phyloP scores from a whole-genome alignment of 2,113 vertebrate genomes.

The Ptilonorhynchus violaceus region DNA sequence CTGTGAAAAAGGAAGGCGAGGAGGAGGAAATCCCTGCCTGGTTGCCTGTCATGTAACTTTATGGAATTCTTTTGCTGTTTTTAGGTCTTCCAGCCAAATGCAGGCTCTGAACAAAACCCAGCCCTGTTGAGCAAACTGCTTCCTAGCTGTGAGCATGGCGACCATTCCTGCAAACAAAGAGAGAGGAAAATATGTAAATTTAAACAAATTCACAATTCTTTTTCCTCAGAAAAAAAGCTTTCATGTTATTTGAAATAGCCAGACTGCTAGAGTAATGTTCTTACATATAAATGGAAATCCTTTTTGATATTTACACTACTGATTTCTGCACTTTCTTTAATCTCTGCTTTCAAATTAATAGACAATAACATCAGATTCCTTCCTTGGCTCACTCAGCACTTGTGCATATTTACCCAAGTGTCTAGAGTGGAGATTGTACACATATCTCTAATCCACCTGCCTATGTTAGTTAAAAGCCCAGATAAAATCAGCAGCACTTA shows the following conservation, averaged over 20 bases:
- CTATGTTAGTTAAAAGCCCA: slow-evolving; percentile 85
- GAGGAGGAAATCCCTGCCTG: not conserved
- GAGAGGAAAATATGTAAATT: slow-evolving; percentile 71
- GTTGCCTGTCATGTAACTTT: not conserved
- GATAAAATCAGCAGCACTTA: slow-evolving; percentile 86
- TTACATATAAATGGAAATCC: slow-evolving; percentile 83
- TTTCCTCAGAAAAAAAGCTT: slow-evolving; percentile 53
- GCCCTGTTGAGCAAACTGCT: slow-evolving; percentile 56
- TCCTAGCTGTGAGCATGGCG: slow-evolving; percentile 49
- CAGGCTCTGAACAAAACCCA: slow-evolving; percentile 38
- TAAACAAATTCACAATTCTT: slow-evolving; percentile 67
- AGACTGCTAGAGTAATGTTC: slow-evolving; percentile 74
- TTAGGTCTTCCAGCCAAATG: not conserved
- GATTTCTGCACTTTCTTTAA: slow-evolving; percentile 87
- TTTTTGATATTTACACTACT: slow-evolving; percentile 86
- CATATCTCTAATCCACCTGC: slow-evolving; percentile 89
- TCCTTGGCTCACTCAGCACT: slow-evolving; percentile 76
- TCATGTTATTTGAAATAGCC: slow-evolving; percentile 69
- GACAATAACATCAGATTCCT: slow-evolving; percentile 88
- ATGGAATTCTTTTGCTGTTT: not conserved
- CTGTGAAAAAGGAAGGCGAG: not conserved
- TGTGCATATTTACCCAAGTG: slow-evolving; percentile 87
- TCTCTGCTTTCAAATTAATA: slow-evolving; percentile 94
- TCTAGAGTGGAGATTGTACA: slow-evolving; percentile 87
- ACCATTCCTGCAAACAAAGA: slow-evolving; percentile 72